These are phyloP conservation scores for Liopterus haemorrhoidalis DNA, from an alignment of 2,888 invertebrate genomes.

Conservation along the genomic window DNA sequence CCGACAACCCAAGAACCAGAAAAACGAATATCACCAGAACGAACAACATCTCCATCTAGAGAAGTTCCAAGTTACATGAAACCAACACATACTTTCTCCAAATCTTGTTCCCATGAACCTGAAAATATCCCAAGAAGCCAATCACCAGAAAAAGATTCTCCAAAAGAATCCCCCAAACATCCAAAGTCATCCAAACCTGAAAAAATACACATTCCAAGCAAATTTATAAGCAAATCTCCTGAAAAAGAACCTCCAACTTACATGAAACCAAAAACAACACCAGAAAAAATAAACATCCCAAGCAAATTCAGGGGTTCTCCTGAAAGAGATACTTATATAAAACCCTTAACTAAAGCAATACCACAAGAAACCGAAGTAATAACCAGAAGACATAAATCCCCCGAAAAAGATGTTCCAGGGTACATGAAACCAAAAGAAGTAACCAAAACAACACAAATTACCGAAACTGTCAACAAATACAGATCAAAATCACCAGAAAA, in stretches of 20 bases:
- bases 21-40: slow-evolving; percentile 3
- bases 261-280: not conserved
- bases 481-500: too few relatives aligned
- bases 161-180: slow-evolving; percentile 2
- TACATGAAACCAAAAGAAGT: slow-evolving; percentile 26
- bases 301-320: slow-evolving; percentile 14
- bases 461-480: too few relatives aligned
- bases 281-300: not conserved
- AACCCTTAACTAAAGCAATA: slow-evolving; percentile 1
- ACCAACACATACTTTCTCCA: slow-evolving; percentile 15
- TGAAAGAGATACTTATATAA: slow-evolving; percentile 10
- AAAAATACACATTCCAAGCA: too few relatives aligned
- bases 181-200: slow-evolving; percentile 2
- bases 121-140: not conserved
- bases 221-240: not conserved
- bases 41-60: slow-evolving; percentile 20
- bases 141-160: not conserved
- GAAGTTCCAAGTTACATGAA: slow-evolving; percentile 29
- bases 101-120: not conserved
- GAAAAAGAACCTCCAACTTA: not conserved
- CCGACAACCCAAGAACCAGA: too few relatives aligned
- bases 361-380: not conserved
- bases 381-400: slow-evolving; percentile 8
- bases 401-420: slow-evolving; percentile 26
- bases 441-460: too few relatives aligned